Conservation (phyloP, 2,797 vertebrate genomes). For the Sternarchorhynchus goeldii region DNA sequence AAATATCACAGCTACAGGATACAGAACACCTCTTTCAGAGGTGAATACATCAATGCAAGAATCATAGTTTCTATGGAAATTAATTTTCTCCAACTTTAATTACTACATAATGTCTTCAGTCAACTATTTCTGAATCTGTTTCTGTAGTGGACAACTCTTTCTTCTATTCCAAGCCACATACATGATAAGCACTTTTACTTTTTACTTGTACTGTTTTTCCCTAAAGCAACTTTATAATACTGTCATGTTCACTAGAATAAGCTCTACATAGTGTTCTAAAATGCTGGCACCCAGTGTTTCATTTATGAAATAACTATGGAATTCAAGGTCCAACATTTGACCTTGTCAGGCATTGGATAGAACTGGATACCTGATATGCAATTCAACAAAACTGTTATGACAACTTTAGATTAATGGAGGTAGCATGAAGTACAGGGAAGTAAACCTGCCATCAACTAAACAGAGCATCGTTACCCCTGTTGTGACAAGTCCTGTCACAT, state of each 20-base stretch:
- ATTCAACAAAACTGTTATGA: neutral
- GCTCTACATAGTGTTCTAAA: too few species aligned
- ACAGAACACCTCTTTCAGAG: neutral
- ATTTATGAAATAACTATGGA: too few species aligned
- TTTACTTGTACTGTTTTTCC: too few species aligned
- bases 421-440: neutral
- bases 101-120: neutral
- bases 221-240: too few species aligned
- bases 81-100: too few species aligned
- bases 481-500: conserved; percentile 32
- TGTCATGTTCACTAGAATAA: too few species aligned
- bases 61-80: neutral
- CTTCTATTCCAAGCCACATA: conserved; percentile 7
- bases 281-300: too few species aligned
- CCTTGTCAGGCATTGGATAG: neutral
- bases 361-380: conserved; percentile 5
- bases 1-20: neutral
- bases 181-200: neutral
- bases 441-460: conserved; percentile 4
- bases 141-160: neutral
- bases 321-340: too few species aligned
- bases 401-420: neutral
- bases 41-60: neutral
- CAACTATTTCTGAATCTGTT: neutral
- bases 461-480: neutral